These are phyloP conservation scores for Chaetogeoica ovagalla DNA, from an alignment of 2,888 invertebrate species.

Conservation along the genomic window DNA sequence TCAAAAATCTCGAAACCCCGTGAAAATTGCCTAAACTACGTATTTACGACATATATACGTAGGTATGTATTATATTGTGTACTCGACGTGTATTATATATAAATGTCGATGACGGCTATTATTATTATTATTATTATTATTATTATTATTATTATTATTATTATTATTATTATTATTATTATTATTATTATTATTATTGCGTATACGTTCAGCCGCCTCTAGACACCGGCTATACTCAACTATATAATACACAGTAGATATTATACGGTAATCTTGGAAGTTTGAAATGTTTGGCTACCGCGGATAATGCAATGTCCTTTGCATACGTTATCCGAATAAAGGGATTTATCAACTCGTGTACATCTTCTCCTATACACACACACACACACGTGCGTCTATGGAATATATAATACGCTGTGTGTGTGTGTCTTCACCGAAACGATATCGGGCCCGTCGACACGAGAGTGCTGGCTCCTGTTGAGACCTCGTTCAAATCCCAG, in stretches of 20 bases:
- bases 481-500: slow-evolving; percentile 48
- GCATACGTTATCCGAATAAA: slow-evolving; percentile 46
- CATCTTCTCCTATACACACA: background rate
- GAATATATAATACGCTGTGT: background rate
- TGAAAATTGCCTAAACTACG: no score
- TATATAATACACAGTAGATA: background rate
- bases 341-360: slow-evolving; percentile 41
- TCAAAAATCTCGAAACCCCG: no score
- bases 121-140: no score
- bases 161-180: no score
- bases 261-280: slow-evolving; percentile 8
- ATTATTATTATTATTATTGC: no score
- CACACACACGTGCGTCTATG: no score
- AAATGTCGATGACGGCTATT: no score
- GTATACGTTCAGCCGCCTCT: no score
- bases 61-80: no score
- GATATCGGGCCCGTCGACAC: background rate
- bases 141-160: no score
- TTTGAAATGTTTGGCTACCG: slow-evolving; percentile 29
- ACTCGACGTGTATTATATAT: no score
- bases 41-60: no score
- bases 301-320: slow-evolving; percentile 36
- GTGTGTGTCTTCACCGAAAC: slow-evolving; percentile 9
- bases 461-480: slow-evolving; percentile 50
- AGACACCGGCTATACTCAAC: background rate